Evolutionary conservation across 2,113 vertebrate genomes (phyloP), one percentile per base, ranked within the genome.

Genomic region (Pimephales promelas): DNA sequence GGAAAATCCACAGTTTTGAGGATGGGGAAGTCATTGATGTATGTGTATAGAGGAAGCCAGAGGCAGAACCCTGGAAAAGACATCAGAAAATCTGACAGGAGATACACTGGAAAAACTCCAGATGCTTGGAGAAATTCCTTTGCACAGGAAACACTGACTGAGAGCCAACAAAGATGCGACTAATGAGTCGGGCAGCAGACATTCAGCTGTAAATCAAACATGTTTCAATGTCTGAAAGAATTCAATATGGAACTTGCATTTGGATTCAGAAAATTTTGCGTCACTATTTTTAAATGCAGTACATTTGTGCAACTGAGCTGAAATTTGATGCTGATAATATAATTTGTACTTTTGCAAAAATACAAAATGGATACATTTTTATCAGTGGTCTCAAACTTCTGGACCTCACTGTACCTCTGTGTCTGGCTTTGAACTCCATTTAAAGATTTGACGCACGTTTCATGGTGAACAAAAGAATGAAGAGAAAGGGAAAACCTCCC

Each of bases 41-140:
- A 76, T 34, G 11, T 14, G 22, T 2, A 40, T 1, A 43, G 34
- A 40, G 34, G 34, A 77, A 77, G 31, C 74, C 22, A n/a, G 6
- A 77, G n/a, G 22, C 54, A 40, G 13, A 77, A 77, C 3, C 6
- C 75, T 77, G 75, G 75, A 77, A 77, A 77, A 77, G 52, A 77
- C 52, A 77, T 77, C 54, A 24, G 74, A 40, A 36, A 57, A 56
- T 54, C 4, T 34, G 22, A 57, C 28, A 76, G 74, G 20, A 76
- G 74, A 57, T 77, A 36, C 36, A 43, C 66, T 70, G 66, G 68
- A 45, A 45, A 43, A 71, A 71, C 40, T 71, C 56, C 75, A 61
- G 75, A 78, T 61, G 75, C 20, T 45, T 5, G 7, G 34, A 43
- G 75, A 59, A 59, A 59, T n/a, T 77, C 31, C 34, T 59, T 11